Evolutionary conservation across 2,113 vertebrate species (phyloP).

Genomic region (Clarias gariepinus): DNA sequence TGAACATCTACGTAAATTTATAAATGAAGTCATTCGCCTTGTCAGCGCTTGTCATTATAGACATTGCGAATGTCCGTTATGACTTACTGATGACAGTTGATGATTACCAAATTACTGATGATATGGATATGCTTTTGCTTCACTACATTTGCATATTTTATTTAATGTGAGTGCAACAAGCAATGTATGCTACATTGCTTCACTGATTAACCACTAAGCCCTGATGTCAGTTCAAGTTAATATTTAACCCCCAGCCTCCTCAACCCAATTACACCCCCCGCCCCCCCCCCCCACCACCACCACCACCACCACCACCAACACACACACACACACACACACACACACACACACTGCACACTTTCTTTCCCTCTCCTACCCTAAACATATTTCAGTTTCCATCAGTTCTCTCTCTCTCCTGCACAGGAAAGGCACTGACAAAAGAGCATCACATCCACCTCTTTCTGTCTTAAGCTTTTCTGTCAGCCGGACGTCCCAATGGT

Average conservation of each 20-base stretch:
- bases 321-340: too few species aligned
- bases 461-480: slow-evolving; percentile 62
- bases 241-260: slow-evolving; percentile 30
- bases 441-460: slow-evolving; percentile 49
- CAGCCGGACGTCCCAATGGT: slow-evolving; percentile 65
- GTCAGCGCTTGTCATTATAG: slow-evolving; percentile 65
- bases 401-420: slow-evolving; percentile 8
- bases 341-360: slow-evolving; percentile 8
- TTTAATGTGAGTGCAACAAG: slow-evolving; percentile 53
- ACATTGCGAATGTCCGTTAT: slow-evolving; percentile 59
- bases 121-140: slow-evolving; percentile 62
- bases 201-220: slow-evolving; percentile 38
- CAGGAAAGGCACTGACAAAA: slow-evolving; percentile 59
- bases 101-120: slow-evolving; percentile 70
- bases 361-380: slow-evolving; percentile 26
- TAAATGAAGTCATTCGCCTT: slow-evolving; percentile 68
- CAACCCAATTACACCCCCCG: too few species aligned
- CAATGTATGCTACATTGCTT: slow-evolving; percentile 16
- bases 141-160: slow-evolving; percentile 67
- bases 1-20: slow-evolving; percentile 60
- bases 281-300: neutral
- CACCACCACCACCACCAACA: too few species aligned
- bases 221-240: slow-evolving; percentile 35
- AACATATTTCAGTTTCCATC: neutral
- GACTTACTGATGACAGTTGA: slow-evolving; percentile 64